Base-by-base conservation (phyloP, 2,888 invertebrate genomes). In the Ennomos quercinarius region DNA sequence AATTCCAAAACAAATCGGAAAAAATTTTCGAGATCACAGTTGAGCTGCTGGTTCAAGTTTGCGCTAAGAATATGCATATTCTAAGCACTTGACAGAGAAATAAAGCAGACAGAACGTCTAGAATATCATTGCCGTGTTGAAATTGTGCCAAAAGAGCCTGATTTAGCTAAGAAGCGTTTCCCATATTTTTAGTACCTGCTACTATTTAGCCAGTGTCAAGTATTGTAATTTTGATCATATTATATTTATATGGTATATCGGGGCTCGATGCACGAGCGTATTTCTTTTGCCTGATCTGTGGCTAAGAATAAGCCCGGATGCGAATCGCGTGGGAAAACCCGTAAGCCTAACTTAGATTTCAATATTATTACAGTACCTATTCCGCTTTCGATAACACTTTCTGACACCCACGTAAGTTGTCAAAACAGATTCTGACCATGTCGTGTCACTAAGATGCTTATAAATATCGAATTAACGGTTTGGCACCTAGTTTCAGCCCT, bases 281-380 rank as follows among this genome's bases (percentile, higher is more conserved):
- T 17, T 17, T 1, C 17, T 17, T 17, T 17, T 17, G 17, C 17
- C 17, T 17, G 17, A 1, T 17, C 27, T 27, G 27, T 27, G 6
- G 27, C 27, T 34, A 37, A 9, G 47, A 11, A 44, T 10, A 51
- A 45, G 10, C 35, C 11, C 46, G 43, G 43, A 48, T 50, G 38
- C 10, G 12, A 44, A 50, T 48, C 43, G 61, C 61, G 61, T 61
- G 57, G 61, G 61, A 57, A 61, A 44, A 61, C 57, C 35, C 9
- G 61, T 43, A 49, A 45, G 37, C 12, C 13, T 45, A 48, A 56
- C 60, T 47, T 35, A 52, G 52, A 47, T 47, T 47, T 37, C 55
- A 51, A 57, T 59, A 58, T 48, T 52, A 39, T 57, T 52, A 52
- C 52, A 58, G 50, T 50, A n/a, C n/a, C n/a, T n/a, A 60, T 60